phyloP scores from a whole-genome alignment of 1,140 invertebrate genomes.

The Glossosoma conforme region DNA sequence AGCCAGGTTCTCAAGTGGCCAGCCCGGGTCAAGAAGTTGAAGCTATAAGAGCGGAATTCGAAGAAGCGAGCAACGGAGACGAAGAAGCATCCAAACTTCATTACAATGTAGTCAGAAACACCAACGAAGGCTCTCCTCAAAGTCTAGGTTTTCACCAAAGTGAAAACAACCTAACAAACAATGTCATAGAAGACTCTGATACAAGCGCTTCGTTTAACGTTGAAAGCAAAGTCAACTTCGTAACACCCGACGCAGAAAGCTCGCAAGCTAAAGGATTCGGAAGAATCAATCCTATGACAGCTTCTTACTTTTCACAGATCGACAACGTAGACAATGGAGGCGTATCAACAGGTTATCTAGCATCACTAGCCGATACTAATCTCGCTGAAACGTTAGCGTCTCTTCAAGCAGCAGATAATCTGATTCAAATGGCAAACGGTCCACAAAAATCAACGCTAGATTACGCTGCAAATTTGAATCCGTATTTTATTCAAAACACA shows the following conservation, averaged over 20 bases:
- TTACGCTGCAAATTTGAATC: slow-evolving; percentile 7
- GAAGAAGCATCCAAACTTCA: slow-evolving; percentile 32
- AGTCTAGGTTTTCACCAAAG: background rate
- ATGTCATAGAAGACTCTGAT: slow-evolving; percentile 23
- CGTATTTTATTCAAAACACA: slow-evolving; percentile 16
- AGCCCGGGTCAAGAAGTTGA: slow-evolving; percentile 24
- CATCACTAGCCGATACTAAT: slow-evolving; percentile 48
- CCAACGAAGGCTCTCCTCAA: slow-evolving; percentile 27
- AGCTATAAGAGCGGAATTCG: slow-evolving; percentile 28
- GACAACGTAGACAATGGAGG: slow-evolving; percentile 14
- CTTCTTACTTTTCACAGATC: slow-evolving; percentile 18
- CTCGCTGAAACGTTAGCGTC: slow-evolving; percentile 50
- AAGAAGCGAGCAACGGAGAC: slow-evolving; percentile 10
- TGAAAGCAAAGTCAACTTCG: slow-evolving; percentile 10
- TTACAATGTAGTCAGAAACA: slow-evolving; percentile 35
- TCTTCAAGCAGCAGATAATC: slow-evolving; percentile 49
- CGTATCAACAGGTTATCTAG: slow-evolving; percentile 41
- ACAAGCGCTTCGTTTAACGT: slow-evolving; percentile 26
- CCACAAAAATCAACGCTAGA: slow-evolving; percentile 8
- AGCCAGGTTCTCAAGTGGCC: slow-evolving; percentile 33
- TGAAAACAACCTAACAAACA: slow-evolving; percentile 12
- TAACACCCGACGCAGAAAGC: slow-evolving; percentile 1
- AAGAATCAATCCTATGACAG: background rate
- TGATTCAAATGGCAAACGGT: slow-evolving; percentile 22
- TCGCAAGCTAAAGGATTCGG: slow-evolving; percentile 6